Evolutionary conservation across 1,140 invertebrate genomes (phyloP).

Genomic region (Streblospio benedicti): DNA sequence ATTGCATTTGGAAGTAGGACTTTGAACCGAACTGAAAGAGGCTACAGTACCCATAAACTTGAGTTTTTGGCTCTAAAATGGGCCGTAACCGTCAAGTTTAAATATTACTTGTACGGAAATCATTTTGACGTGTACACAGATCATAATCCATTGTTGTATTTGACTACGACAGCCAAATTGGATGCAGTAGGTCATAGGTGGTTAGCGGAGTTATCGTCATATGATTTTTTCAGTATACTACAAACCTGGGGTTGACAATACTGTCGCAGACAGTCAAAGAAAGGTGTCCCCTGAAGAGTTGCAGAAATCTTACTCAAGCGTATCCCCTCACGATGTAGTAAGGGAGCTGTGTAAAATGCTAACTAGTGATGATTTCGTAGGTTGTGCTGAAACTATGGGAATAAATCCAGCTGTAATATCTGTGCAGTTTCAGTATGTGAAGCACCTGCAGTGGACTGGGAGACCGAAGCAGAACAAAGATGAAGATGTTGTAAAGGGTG

Average conservation of each 20-base stretch:
- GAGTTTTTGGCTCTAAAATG: slow-evolving; percentile 17
- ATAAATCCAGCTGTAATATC: too few species aligned
- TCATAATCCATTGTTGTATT: slow-evolving; percentile 22
- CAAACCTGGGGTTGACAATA: slow-evolving; percentile 11
- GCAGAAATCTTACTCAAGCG: too few species aligned
- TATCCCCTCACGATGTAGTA: too few species aligned
- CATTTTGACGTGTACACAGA: slow-evolving; percentile 15
- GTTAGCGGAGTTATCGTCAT: slow-evolving; percentile 13
- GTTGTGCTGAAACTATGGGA: too few species aligned
- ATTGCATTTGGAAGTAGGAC: not conserved
- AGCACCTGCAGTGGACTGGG: too few species aligned
- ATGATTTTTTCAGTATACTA: slow-evolving; percentile 15
- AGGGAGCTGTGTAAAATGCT: too few species aligned
- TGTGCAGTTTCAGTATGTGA: too few species aligned
- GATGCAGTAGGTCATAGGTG: slow-evolving; percentile 21
- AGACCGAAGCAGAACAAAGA: too few species aligned
- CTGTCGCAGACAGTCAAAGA: slow-evolving; percentile 18
- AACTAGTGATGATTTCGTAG: too few species aligned
- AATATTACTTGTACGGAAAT: slow-evolving; percentile 15
- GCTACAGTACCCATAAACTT: slow-evolving; percentile 2
- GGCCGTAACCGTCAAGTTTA: slow-evolving; percentile 16
- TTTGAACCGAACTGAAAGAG: not conserved
- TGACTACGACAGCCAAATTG: slow-evolving; percentile 17
- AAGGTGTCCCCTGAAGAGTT: too few species aligned
- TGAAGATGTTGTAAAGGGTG: too few species aligned